Evolutionary conservation across 2,797 vertebrate species (phyloP), one percentile per base, ranked within the genome.

Genomic region (Sebastes hopkinsi): DNA sequence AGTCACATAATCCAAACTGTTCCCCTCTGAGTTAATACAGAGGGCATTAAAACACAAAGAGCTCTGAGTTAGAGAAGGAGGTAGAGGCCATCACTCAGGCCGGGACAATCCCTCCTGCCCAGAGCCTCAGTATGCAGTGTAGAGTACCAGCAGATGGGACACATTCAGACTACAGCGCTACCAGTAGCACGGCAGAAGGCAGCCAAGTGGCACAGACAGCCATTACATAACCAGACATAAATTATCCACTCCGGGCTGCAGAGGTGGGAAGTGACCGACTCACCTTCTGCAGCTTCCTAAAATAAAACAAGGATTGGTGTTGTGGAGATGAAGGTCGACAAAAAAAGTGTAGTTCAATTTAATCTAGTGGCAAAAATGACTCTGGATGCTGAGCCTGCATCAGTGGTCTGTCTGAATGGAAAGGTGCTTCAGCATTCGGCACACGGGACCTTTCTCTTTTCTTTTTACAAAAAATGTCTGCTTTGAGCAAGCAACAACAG

Each of bases 121-220:
- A 64, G 36, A 75, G 87, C 82, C 58, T 89, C 89, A 84, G 87
- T 87, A 79, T 90, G 86, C 84, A 84, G 60, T n/a, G 77, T 87
- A 34, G 85, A 87, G 84, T 69, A 89, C 77, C 87, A 85, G 89
- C 79, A 86, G 62, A 67, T 71, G 84, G 59, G 30, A 85, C 82
- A 56, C 90, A 92, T 92, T 93, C 92, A 93, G 71, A 81, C 82
- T 61, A 32, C 84, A 60, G 75, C 86, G n/a, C 80, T 80, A 69
- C 82, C 87, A 91, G 93, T 91, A 89, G 80, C 84, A 67, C 77
- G 50, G 93, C 91, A 92, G 88, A 61, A 89, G 71, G 92, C 89
- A 94, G 92, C 91, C 90, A 93, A 94, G 90, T 91, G 93, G 90
- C 94, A 94, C 92, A 92, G 91, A 92, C 88, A 52, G 80, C 64